Evolutionary conservation across 1,140 invertebrate genomes (phyloP).

Genomic region (Drosophila equinoxialis): DNA sequence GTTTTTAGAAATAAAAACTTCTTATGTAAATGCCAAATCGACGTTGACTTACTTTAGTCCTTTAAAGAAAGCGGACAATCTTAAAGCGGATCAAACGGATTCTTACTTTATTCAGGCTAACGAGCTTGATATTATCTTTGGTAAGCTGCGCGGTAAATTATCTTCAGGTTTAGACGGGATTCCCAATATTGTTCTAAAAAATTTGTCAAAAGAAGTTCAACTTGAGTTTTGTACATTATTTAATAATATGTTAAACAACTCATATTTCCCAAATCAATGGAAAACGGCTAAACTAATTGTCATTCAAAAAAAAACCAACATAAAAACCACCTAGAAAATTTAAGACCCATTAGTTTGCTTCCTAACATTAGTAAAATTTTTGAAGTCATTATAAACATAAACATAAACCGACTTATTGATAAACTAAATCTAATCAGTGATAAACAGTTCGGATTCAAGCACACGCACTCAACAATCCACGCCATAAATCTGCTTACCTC

Average conservation of each 20-base stretch:
- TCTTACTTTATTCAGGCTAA: no score
- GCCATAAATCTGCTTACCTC: background rate
- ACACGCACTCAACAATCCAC: background rate
- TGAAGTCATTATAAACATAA: conserved; percentile 6
- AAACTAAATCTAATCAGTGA: background rate
- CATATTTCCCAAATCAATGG: conserved; percentile 9
- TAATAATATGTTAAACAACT: conserved; percentile 15
- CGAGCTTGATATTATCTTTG: no score
- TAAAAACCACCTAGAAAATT: conserved; percentile 14
- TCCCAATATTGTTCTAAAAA: no score
- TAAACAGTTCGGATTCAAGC: background rate
- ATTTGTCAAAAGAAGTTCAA: no score
- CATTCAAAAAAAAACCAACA: conserved; percentile 13
- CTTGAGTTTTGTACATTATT: background rate
- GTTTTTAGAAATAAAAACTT: no score
- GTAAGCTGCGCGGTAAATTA: no score
- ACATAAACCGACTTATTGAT: background rate
- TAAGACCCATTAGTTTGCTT: background rate
- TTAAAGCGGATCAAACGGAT: no score
- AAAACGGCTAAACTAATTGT: conserved; percentile 11
- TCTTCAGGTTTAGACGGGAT: no score
- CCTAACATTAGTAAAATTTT: background rate
- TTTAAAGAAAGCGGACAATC: no score
- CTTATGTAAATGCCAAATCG: no score
- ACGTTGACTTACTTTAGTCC: no score